A percentile compares a stretch with the other conserved stretches of the same genome.
Conservation (phyloP, 1,140 invertebrate species). For the Drosophila triauraria region DNA sequence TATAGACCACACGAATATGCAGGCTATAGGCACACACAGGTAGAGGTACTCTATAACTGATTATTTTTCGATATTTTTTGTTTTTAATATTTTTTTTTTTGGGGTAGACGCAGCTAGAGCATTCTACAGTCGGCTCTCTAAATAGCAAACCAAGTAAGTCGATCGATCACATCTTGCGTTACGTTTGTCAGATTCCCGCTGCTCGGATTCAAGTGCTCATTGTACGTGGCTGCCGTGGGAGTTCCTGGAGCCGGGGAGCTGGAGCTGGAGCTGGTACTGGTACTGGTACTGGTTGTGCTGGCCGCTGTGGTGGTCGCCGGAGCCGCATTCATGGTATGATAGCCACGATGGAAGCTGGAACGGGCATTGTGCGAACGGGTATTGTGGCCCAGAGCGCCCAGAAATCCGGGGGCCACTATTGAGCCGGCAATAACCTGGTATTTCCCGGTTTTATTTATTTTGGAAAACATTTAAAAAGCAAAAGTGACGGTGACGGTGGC, state of each 20-base stretch:
- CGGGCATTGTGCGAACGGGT: slow-evolving; percentile 79
- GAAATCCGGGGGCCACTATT: slow-evolving; percentile 82
- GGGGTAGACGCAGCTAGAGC: slow-evolving; percentile 25
- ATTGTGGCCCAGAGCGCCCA: slow-evolving; percentile 76
- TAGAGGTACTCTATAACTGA: slow-evolving; percentile 5
- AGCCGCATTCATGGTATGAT: slow-evolving; percentile 42
- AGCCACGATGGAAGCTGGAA: slow-evolving; percentile 53
- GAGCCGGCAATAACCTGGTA: slow-evolving; percentile 81
- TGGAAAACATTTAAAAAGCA: slow-evolving; percentile 28
- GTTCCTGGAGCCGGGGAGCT: slow-evolving; percentile 48
- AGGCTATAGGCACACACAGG: slow-evolving; percentile 16
- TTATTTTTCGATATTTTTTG: neutral
- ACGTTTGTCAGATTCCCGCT: slow-evolving; percentile 79
- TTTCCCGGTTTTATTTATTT: slow-evolving; percentile 27
- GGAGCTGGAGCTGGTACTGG: slow-evolving; percentile 29
- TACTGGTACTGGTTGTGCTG: slow-evolving; percentile 21
- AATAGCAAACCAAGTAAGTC: slow-evolving; percentile 76
- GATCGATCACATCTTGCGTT: slow-evolving; percentile 53
- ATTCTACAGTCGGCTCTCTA: slow-evolving; percentile 58
- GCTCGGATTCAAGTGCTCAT: slow-evolving; percentile 60
- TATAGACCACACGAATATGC: slow-evolving; percentile 46
- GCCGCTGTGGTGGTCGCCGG: slow-evolving; percentile 50
- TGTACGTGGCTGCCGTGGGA: slow-evolving; percentile 45
- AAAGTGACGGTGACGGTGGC: slow-evolving; percentile 13
- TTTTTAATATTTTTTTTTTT: slow-evolving; percentile 16